Conservation (phyloP, 2,797 vertebrate species). For the Pteropus rufus region DNA sequence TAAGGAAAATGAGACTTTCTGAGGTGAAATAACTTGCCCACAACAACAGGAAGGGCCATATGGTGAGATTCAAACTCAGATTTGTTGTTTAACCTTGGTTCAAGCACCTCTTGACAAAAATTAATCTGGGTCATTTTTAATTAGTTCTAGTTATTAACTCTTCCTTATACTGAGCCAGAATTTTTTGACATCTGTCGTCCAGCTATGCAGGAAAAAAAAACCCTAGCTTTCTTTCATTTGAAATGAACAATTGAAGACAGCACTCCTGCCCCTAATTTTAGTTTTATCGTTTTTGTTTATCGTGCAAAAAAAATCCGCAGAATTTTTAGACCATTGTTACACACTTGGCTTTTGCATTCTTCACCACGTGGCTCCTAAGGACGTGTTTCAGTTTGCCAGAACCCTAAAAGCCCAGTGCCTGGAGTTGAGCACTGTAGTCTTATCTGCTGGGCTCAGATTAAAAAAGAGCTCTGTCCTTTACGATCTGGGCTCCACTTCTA, state of each 20-base stretch:
- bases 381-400: neutral
- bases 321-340: neutral
- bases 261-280: neutral
- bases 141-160: neutral
- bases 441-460: neutral
- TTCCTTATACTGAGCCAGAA: neutral
- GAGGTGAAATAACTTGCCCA: neutral
- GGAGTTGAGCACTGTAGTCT: neutral
- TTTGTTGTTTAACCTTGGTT: neutral
- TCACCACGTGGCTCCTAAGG: neutral
- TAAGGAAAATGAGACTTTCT: neutral
- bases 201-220: neutral
- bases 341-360: neutral
- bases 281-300: neutral
- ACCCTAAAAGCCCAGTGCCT: neutral
- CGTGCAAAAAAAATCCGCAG: neutral
- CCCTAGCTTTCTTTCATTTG: neutral
- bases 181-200: neutral
- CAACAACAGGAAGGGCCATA: neutral
- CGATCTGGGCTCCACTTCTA: neutral
- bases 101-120: neutral
- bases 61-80: neutral
- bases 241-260: neutral
- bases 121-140: neutral
- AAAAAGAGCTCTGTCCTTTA: neutral